Evolutionary conservation across 2,888 invertebrate genomes (phyloP).

Genomic region (Campoplex capitator): DNA sequence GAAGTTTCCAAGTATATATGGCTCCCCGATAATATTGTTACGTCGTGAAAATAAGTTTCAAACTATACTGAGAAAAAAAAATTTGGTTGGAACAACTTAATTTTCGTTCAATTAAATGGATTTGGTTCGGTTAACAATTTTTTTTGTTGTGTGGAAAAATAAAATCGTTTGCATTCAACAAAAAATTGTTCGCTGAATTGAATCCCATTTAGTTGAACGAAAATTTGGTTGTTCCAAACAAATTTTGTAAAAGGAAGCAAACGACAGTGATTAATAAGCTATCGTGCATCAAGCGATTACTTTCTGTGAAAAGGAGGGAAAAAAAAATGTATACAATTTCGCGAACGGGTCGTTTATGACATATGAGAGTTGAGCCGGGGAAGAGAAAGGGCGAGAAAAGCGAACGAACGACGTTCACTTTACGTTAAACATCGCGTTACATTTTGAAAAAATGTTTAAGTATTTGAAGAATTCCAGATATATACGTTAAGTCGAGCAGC

Average conservation of each 20-base stretch:
- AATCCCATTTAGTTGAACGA: too few species aligned
- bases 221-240: too few species aligned
- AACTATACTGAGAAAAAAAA: neutral
- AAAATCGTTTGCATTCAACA: too few species aligned
- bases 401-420: neutral
- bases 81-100: too few species aligned
- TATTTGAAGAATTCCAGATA: neutral
- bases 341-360: neutral
- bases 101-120: neutral
- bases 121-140: neutral
- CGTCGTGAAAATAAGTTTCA: neutral
- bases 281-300: neutral
- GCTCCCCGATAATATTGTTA: too few species aligned
- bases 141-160: too few species aligned
- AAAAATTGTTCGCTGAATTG: too few species aligned
- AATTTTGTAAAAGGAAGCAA: neutral
- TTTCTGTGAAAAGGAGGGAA: neutral
- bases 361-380: neutral
- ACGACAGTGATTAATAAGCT: neutral
- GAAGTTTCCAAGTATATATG: too few species aligned
- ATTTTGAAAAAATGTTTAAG: neutral
- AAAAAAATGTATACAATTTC: neutral
- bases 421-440: neutral
- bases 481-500: neutral
- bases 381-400: neutral